Base-by-base conservation (phyloP, 1,140 invertebrate genomes). In the Notospermus geniculatus region DNA sequence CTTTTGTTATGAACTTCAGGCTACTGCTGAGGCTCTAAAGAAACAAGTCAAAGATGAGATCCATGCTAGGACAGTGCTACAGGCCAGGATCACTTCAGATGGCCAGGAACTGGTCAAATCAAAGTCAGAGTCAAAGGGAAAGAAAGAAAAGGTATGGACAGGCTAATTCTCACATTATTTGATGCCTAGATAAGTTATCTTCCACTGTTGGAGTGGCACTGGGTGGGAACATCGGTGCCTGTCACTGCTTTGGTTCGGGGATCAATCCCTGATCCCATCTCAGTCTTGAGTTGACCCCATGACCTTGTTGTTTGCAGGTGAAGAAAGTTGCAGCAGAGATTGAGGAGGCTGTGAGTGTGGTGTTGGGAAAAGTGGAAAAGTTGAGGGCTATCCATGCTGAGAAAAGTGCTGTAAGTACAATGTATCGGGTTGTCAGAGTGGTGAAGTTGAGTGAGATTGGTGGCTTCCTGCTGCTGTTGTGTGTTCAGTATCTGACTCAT, bases 1-100 rank as follows among this genome's bases (percentile, higher is more conserved):
- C n/a, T n/a, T n/a, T n/a, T n/a, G n/a, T n/a, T 43, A 15, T 43
- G 2, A 13, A 4, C 27, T 58, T 17, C 52, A 78, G 74, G 62
- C 59, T 30, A 72, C 68, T 27, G 62, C 63, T 25, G 76, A 78
- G n/a, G 68, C 66, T 0, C 30, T 78, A 50, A 62, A 64, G 53
- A 72, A 69, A 50, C 78, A 80, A 57, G 71, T 78, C 30, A 77
- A 78, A 65, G 78, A 80, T 46, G 78, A 80, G 57, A 66, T 78
- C 2, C 77, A 79, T 62, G 69, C 73, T 7, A 67, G 64, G 27
- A 72, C 74, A 27, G 73, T 78, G 1, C 60, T 80, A 9, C 64
- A 70, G 15, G 73, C 77, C 9, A 66, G 75, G 1, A 80, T 80
- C 28, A 63, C 54, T n/a, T 69, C 74, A 11, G 73, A 79, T 56